Conservation (phyloP, 2,113 vertebrate species). For the Eretmochelys imbricata region DNA sequence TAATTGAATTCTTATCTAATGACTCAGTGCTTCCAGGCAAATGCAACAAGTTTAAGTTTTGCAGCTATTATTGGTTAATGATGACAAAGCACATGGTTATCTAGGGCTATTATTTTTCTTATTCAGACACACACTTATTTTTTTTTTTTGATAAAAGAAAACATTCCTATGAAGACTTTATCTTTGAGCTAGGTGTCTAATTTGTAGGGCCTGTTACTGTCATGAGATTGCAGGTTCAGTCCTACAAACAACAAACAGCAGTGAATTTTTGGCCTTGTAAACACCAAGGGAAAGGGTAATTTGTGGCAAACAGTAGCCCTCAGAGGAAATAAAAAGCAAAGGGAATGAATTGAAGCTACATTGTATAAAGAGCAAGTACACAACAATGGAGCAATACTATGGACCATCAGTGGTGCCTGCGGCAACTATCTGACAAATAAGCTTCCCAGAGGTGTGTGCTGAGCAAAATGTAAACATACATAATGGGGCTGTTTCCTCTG, state of each 20-base stretch:
- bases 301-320: not conserved
- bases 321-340: not conserved
- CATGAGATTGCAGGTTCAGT: not conserved
- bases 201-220: not conserved
- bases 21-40: slow-evolving; percentile 29
- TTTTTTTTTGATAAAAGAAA: not conserved
- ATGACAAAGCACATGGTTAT: not conserved
- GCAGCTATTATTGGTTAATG: slow-evolving; percentile 43
- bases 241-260: not conserved
- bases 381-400: not conserved
- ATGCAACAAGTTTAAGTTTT: slow-evolving; percentile 14
- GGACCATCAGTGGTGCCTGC: not conserved
- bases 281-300: not conserved
- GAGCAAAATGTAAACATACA: not conserved
- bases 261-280: not conserved
- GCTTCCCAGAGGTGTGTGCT: not conserved
- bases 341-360: not conserved
- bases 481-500: not conserved
- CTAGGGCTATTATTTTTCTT: slow-evolving; percentile 1
- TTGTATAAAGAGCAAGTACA: not conserved
- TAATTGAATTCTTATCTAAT: slow-evolving; percentile 65
- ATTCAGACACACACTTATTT: not conserved
- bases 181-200: not conserved
- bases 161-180: not conserved
- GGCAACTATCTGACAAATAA: not conserved